A percentile compares a stretch with the other conserved stretches of the same genome.
Conservation (phyloP, 2,888 invertebrate genomes). For the Allacma fusca region DNA sequence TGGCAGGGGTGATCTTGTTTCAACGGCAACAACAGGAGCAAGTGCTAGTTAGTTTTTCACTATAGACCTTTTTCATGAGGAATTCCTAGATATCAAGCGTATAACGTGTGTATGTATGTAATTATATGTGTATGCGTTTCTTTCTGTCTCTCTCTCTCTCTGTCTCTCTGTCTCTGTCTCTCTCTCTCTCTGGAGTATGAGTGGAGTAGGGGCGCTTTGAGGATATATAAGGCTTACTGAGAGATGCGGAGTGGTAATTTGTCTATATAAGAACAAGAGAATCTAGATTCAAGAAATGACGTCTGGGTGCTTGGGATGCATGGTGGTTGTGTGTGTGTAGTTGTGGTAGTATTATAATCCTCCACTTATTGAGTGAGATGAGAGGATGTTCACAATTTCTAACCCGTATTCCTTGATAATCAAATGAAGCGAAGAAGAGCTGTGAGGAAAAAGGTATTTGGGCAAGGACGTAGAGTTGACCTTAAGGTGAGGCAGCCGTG, state of each 20-base stretch:
- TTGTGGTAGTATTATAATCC: slow-evolving; percentile 29
- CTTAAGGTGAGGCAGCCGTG: slow-evolving; percentile 62
- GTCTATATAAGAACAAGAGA: slow-evolving; percentile 27
- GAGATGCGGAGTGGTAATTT: slow-evolving; percentile 20
- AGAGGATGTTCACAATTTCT: slow-evolving; percentile 31
- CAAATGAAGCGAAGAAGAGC: slow-evolving; percentile 52
- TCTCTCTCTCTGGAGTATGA: slow-evolving; percentile 11
- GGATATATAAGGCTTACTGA: neutral
- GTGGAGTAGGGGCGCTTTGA: neutral
- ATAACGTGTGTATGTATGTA: no score
- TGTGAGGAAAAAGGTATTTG: slow-evolving; percentile 57
- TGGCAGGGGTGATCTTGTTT: slow-evolving; percentile 40
- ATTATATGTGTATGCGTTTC: no score
- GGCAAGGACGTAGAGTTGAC: slow-evolving; percentile 62
- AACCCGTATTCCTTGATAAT: slow-evolving; percentile 45
- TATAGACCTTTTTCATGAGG: neutral
- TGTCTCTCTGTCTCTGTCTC: neutral
- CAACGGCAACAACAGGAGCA: slow-evolving; percentile 20
- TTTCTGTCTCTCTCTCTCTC: neutral
- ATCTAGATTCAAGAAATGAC: slow-evolving; percentile 39
- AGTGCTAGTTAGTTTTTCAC: neutral
- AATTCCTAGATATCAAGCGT: neutral
- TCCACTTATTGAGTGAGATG: slow-evolving; percentile 39
- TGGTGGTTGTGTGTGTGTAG: slow-evolving; percentile 17
- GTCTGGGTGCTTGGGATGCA: slow-evolving; percentile 27